Evolutionary conservation across 1,140 invertebrate genomes (phyloP).

Genomic region (Hydropsyche tenuis): DNA sequence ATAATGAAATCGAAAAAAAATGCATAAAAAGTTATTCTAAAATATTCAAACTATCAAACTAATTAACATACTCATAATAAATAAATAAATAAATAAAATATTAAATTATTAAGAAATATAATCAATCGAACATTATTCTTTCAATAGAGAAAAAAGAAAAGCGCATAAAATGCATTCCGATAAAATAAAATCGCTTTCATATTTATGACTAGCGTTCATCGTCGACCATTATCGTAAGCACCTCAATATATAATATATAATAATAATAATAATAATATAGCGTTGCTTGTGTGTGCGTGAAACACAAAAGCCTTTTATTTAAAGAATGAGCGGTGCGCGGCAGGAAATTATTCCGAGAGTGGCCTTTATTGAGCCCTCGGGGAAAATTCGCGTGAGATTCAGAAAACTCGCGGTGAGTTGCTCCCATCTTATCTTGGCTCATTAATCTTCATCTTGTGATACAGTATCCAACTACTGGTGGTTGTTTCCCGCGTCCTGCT

Average conservation of each 20-base stretch:
- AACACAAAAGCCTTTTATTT: conserved; percentile 22
- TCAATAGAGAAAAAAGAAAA: no score
- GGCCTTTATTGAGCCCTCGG: conserved; percentile 12
- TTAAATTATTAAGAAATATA: no score
- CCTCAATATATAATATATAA: not conserved
- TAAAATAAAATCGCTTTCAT: no score
- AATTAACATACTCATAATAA: no score
- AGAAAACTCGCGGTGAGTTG: conserved; percentile 28
- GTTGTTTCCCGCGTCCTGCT: not conserved
- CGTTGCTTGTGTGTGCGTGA: no score
- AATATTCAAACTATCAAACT: no score
- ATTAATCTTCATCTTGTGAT: conserved; percentile 46
- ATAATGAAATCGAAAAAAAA: no score
- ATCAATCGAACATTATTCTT: no score
- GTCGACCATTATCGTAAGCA: not conserved
- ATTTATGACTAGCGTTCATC: not conserved
- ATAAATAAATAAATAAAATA: no score
- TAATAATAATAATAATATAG: not conserved
- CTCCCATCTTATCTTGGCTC: conserved; percentile 34
- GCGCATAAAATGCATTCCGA: no score
- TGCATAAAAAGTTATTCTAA: no score
- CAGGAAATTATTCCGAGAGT: conserved; percentile 35
- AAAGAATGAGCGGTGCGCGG: not conserved
- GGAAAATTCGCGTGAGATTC: conserved; percentile 34
- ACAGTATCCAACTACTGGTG: conserved; percentile 36